A percentile compares a stretch with the other conserved stretches of the same genome.
Conservation (phyloP, 1,140 invertebrate species). For the Euglossa dilemma region DNA sequence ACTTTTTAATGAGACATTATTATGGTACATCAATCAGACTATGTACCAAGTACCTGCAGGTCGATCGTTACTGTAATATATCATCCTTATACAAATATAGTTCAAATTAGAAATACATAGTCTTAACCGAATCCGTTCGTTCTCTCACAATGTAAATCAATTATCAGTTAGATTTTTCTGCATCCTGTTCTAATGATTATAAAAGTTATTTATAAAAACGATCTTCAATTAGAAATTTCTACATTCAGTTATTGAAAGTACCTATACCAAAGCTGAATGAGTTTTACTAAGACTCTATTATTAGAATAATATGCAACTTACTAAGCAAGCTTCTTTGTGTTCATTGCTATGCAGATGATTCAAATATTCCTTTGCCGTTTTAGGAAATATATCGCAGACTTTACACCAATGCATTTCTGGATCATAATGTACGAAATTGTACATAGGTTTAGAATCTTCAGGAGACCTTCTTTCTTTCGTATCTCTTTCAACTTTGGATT, state of each 20-base stretch:
- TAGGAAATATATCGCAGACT: constrained; percentile 92
- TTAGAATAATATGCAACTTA: constrained; percentile 73
- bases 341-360: constrained; percentile 91
- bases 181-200: constrained; percentile 58
- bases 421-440: constrained; percentile 93
- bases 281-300: constrained; percentile 36
- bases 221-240: constrained; percentile 33
- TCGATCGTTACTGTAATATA: constrained; percentile 62
- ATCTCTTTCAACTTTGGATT: constrained; percentile 76
- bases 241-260: constrained; percentile 33
- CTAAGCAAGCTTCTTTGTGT: constrained; percentile 86
- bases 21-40: constrained; percentile 58
- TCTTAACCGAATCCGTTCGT: constrained; percentile 58
- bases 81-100: constrained; percentile 67
- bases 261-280: constrained; percentile 19
- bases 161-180: constrained; percentile 58
- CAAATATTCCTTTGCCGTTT: constrained; percentile 92
- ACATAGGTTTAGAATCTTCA: constrained; percentile 80
- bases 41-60: constrained; percentile 67
- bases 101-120: constrained; percentile 64
- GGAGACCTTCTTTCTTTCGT: constrained; percentile 64
- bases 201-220: constrained; percentile 55
- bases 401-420: constrained; percentile 94
- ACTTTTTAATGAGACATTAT: constrained; percentile 54
- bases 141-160: constrained; percentile 57